Conservation (phyloP, 2,797 vertebrate genomes). For the Lacerta agilis region DNA sequence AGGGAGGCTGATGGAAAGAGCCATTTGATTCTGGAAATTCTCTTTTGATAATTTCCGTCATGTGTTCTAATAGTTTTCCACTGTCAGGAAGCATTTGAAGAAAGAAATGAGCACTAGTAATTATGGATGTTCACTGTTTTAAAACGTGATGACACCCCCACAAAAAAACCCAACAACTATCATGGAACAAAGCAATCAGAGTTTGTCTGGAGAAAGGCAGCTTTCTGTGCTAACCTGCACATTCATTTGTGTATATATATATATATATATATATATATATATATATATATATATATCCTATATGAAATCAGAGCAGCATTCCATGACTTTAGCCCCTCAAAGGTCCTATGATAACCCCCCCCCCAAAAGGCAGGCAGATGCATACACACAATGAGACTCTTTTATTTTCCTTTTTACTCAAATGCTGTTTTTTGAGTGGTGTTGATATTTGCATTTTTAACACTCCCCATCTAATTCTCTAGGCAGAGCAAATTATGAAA, state of each 20-base stretch:
- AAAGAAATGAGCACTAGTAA: constrained; percentile 43
- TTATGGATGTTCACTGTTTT: background rate
- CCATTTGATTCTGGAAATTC: background rate
- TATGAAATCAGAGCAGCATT: too few species aligned
- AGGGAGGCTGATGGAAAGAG: constrained; percentile 37
- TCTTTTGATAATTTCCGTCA: background rate
- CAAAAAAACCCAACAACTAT: too few species aligned
- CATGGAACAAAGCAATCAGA: background rate
- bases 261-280: background rate
- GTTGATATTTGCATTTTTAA: background rate
- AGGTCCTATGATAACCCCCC: too few species aligned
- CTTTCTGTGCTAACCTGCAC: background rate
- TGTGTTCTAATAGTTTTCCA: constrained; percentile 43
- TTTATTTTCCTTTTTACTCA: background rate
- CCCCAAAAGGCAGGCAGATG: background rate
- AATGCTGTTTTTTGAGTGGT: background rate
- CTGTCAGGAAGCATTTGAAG: constrained; percentile 38
- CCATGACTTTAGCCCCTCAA: background rate
- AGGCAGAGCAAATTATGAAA: constrained; percentile 3
- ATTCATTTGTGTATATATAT: background rate
- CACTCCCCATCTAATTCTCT: background rate
- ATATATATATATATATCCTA: background rate
- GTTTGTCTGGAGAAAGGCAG: too few species aligned
- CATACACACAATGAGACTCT: background rate
- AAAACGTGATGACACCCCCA: background rate